Evolutionary conservation across 92 coral and sea anemone species (phyloP), one percentile per base, ranked within the genome.

Genomic region (Ricordea florida): DNA sequence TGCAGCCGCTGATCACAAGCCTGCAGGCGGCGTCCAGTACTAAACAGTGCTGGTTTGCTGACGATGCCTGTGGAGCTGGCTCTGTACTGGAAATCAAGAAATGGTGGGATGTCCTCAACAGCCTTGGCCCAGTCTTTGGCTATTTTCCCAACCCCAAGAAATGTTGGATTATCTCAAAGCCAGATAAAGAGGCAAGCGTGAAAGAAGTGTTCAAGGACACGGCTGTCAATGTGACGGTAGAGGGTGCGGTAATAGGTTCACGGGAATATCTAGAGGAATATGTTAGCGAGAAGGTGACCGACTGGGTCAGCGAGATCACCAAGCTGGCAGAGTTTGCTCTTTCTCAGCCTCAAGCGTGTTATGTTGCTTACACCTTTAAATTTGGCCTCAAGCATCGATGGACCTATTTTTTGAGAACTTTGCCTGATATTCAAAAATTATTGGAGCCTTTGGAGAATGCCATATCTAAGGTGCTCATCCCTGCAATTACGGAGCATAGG

Each of bases 191-290:
- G 32, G 29, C 20, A 6, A 20, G 10, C 26, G 55, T 11, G 16
- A 73, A 10, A 29, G 55, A 72, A 34, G 64, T 20, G n/a, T 67
- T 67, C 29, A 0, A 41, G 9, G 76, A 61, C 5, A 62, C 26
- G 24, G 24, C n/a, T n/a, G n/a, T n/a, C n/a, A n/a, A n/a, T 18
- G 23, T 33, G 2, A 65, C 72, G 43, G 72, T 65, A 1, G 32
- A 65, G 18, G 72, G 74, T 22, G 81, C 87, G 52, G 74, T 41
- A 33, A 32, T 82, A 55, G 87, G 87, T 9, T 76, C 83, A 57
- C 47, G 76, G 57, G 57, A 62, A 13, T 63, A 35, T 82, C 37
- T 69, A n/a, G 62, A 69, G 4, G 61, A 18, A 11, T 46, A 46
- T 32, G 74, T 67, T 27, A 67, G 30, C 34, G 60, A 47, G 44